Evolutionary conservation across 2,797 vertebrate species (phyloP).

Genomic region (Sylvilagus floridanus): DNA sequence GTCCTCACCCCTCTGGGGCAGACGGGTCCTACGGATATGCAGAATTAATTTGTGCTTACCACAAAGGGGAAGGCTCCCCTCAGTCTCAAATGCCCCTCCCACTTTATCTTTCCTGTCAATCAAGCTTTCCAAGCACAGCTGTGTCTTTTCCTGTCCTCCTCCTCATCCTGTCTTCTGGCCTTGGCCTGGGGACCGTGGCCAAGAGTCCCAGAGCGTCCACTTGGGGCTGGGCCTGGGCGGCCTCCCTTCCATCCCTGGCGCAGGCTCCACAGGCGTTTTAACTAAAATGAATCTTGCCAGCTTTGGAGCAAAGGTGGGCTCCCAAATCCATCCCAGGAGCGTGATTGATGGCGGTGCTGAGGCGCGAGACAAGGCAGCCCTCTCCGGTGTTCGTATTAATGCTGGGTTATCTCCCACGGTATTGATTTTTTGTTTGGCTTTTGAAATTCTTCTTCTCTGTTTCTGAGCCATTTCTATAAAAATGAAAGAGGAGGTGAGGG

Average conservation of each 20-base stretch:
- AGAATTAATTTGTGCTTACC: not conserved
- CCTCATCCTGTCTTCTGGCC: not conserved
- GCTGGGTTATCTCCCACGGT: conserved; percentile 29
- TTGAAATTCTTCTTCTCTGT: conserved; percentile 68
- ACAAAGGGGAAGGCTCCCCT: not conserved
- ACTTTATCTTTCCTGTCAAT: not conserved
- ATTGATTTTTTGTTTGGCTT: conserved; percentile 70
- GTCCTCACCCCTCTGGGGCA: not conserved
- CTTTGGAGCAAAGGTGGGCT: conserved; percentile 39
- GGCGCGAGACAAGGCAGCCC: conserved; percentile 29
- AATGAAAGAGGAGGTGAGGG: conserved; percentile 77
- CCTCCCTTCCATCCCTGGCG: not conserved
- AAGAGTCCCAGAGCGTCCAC: not conserved
- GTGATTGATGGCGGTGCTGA: not conserved
- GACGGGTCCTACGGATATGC: not conserved
- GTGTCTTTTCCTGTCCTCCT: not conserved
- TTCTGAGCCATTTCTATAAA: conserved; percentile 59
- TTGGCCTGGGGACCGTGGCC: not conserved
- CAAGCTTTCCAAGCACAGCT: not conserved
- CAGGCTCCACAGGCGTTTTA: conserved; percentile 13
- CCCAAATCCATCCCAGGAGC: not conserved
- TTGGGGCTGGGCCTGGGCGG: not conserved
- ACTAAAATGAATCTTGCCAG: conserved; percentile 35
- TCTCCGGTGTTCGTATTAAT: conserved; percentile 57
- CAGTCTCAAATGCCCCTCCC: not conserved